These are phyloP conservation scores for Eugnorisma glareosa DNA, from an alignment of 2,888 invertebrate genomes.

Conservation along the genomic window DNA sequence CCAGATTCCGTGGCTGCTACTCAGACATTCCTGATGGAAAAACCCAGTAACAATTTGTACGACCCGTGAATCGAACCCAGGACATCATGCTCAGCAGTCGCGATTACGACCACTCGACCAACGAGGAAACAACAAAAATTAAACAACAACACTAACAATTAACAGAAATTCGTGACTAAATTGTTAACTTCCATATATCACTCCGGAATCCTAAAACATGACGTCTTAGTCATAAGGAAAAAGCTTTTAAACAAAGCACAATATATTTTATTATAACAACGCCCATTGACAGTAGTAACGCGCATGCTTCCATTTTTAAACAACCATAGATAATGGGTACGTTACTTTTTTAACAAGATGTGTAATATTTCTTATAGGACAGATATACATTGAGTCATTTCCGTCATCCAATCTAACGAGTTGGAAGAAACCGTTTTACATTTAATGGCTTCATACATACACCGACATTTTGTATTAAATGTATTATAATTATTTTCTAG, in stretches of 20 bases:
- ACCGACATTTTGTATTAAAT: background rate
- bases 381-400: slow-evolving; percentile 38
- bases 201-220: background rate
- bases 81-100: background rate
- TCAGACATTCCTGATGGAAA: background rate
- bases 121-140: background rate
- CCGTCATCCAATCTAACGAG: slow-evolving; percentile 49
- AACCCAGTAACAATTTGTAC: background rate
- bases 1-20: background rate
- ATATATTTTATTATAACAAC: slow-evolving; percentile 36
- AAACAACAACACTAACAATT: background rate
- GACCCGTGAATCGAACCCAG: background rate
- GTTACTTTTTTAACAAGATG: slow-evolving; percentile 39
- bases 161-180: background rate
- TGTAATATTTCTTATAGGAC: slow-evolving; percentile 31
- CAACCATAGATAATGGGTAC: slow-evolving; percentile 50
- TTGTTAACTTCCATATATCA: background rate
- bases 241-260: background rate
- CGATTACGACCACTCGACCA: background rate
- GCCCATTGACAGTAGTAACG: slow-evolving; percentile 50
- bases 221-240: slow-evolving; percentile 9
- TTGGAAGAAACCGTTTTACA: slow-evolving; percentile 20
- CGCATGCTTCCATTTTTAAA: slow-evolving; percentile 44
- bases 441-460: slow-evolving; percentile 9
- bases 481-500: background rate